Base-by-base conservation (phyloP, 2,113 vertebrate genomes). In the Lophotis ruficrista region DNA sequence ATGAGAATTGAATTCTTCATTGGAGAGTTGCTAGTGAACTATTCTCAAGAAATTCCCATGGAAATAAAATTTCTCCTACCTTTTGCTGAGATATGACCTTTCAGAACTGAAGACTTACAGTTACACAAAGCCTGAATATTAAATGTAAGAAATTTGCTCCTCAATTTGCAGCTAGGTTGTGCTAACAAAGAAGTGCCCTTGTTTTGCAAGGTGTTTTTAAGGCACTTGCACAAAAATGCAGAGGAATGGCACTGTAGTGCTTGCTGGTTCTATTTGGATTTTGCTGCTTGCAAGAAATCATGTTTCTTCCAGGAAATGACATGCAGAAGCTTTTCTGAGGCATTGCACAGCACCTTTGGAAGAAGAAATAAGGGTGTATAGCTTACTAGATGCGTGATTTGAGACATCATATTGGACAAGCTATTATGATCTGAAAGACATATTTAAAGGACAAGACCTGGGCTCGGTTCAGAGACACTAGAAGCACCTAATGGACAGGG, bases 301-400 rank as follows among this genome's bases (percentile, higher is more conserved):
- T 27, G 6, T 65, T 22, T 86, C 20, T 80, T 80, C 51, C 51
- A 73, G 47, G 35, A 90, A 38, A 21, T 70, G 82, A 50, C 43
- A 77, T 23, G 37, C 37, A 80, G n/a, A 69, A 86, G 31, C 41
- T 95, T 96, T 94, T 83, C 71, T 77, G 90, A 85, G 68, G 47
- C 71, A 77, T 47, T 70, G 37, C 31, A 41, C 8, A 80, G 58
- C 43, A 77, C 23, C 57, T 94, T 61, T 93, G 82, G 90, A 90
- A 71, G 78, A 93, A 76, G 28, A 89, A 87, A 66, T 53, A 17
- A 91, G 57, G 66, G 10, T 58, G 7, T 93, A 68, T 35, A 61
- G 64, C 14, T 35, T n/a, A 33, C 43, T 9, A 79, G 79, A 38
- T 90, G 70, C 37, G 48, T 80, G 58, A 57, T 43, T 87, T 80